Conservation (phyloP, 2,797 vertebrate species). For the Sebastes taczanowskii region DNA sequence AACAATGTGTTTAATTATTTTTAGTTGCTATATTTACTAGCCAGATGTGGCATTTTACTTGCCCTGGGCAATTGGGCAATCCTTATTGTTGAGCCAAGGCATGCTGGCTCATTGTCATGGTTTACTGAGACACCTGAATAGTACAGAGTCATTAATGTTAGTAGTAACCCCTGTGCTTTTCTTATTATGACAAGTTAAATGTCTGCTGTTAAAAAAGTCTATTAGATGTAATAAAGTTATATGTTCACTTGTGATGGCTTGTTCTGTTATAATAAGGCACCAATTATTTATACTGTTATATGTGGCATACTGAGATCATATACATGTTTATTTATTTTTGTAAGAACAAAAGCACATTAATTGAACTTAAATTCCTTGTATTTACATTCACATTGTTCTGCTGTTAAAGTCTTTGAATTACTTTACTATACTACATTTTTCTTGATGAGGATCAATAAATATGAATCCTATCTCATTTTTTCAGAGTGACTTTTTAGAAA, state of each 20-base stretch:
- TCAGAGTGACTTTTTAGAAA: background rate
- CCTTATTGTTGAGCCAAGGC: background rate
- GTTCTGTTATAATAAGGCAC: too few relatives aligned
- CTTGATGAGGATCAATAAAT: too few relatives aligned
- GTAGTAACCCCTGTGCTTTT: background rate
- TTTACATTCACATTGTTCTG: too few relatives aligned
- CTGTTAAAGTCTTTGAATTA: too few relatives aligned
- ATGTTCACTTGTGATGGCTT: too few relatives aligned
- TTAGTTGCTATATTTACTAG: background rate
- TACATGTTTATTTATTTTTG: too few relatives aligned
- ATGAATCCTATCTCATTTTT: background rate
- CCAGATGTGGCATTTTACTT: background rate
- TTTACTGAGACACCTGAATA: background rate
- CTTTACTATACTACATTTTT: rapidly evolving
- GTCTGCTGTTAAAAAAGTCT: background rate
- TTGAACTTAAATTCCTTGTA: too few relatives aligned
- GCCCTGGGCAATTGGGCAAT: background rate
- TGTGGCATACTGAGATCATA: too few relatives aligned
- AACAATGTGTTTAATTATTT: background rate
- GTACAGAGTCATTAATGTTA: background rate
- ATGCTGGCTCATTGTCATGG: background rate
- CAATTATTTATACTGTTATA: too few relatives aligned
- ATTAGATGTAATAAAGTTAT: background rate
- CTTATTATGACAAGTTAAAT: background rate
- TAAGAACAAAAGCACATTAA: too few relatives aligned